Evolutionary conservation across 2,888 invertebrate species (phyloP), one percentile per base, ranked within the genome.

Genomic region (Labia minor): DNA sequence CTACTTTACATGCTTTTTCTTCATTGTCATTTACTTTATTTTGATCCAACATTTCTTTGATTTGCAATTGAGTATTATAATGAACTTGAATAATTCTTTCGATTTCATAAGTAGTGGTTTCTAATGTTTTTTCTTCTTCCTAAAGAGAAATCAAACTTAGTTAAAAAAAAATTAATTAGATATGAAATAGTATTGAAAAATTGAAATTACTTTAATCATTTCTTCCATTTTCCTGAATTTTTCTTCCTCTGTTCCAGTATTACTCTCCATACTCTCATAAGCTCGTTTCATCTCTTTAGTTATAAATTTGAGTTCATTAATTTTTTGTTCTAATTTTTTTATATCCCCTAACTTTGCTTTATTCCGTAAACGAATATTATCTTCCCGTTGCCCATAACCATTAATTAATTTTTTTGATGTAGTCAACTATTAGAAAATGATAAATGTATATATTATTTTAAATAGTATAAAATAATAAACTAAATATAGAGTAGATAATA

Each of bases 161-260:
- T 8, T 63, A 20, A 6, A 8, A 63, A 8, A 19, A 20, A 8
- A 18, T 20, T 20, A 6, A 20, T 63, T 16, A 14, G 16, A 11
- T 10, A 62, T 11, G 62, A n/a, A n/a, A n/a, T n/a, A n/a, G n/a
- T n/a, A 33, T 33, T 8, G 33, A 33, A 33, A 33, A 33, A 33
- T 11, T 8, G 6, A 33, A 37, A 63, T 65, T 71, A 77, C 77
- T 70, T 81, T 82, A 18, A 86, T 77, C 75, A 87, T 82, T 21
- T 82, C 80, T 73, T 86, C 83, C 6, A 87, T 76, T 72, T 85
- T 81, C 66, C 80, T 82, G 0, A 82, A 79, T 33, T 84, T 78
- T 72, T 85, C 85, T 61, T 81, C 82, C 0, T 85, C 78, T 19
- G 82, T 80, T 72, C 69, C 21, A 3, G 65, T 68, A 18, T 67